Evolutionary conservation across 2,113 vertebrate species (phyloP).

Genomic region (Jaculus jaculus): DNA sequence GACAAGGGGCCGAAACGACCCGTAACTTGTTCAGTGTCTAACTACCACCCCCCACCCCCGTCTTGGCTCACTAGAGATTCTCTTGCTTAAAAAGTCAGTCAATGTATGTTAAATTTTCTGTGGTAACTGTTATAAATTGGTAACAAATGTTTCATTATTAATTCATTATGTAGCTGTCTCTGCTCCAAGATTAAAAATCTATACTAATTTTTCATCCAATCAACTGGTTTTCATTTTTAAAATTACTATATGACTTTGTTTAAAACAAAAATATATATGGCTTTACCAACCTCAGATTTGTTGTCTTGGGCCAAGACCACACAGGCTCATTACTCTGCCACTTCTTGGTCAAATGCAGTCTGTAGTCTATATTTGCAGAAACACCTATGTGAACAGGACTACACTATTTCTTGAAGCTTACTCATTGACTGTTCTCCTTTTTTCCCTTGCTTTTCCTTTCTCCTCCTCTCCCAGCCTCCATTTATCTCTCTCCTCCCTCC

Average conservation of each 20-base stretch:
- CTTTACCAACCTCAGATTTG: constrained; percentile 23
- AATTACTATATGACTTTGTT: constrained; percentile 60
- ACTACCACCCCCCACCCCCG: not conserved
- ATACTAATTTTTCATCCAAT: constrained; percentile 65
- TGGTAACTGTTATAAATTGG: constrained; percentile 62
- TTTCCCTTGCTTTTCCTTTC: not conserved
- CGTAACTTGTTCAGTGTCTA: not conserved
- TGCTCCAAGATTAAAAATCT: constrained; percentile 69
- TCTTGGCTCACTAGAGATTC: constrained; percentile 33
- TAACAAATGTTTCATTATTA: constrained; percentile 67
- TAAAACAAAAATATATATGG: not conserved
- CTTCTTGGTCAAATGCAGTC: not conserved
- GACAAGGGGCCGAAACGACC: not conserved
- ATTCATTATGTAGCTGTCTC: constrained; percentile 52
- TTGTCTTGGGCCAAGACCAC: constrained; percentile 61
- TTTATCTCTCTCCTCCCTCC: not conserved
- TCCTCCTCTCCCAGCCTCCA: not conserved
- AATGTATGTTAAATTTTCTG: constrained; percentile 64
- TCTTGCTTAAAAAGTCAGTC: constrained; percentile 59
- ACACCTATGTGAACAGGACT: not conserved
- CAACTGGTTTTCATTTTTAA: constrained; percentile 68
- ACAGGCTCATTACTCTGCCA: constrained; percentile 12
- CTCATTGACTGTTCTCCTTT: not conserved
- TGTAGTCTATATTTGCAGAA: constrained; percentile 12
- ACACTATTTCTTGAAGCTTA: not conserved